phyloP scores from a whole-genome alignment of 2,113 vertebrate species.

The Ceyx melanurus region DNA sequence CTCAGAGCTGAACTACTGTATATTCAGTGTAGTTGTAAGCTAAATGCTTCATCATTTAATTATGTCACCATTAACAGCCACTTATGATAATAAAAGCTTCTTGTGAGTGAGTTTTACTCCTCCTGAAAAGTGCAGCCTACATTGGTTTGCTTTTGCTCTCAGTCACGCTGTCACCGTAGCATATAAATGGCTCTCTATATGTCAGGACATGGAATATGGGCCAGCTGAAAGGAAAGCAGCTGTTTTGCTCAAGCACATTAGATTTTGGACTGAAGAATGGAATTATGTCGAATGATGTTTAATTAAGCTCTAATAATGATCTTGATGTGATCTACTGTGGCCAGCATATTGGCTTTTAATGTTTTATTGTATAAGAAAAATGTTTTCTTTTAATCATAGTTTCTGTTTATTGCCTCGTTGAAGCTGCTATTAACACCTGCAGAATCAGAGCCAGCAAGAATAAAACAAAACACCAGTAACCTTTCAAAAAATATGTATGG shows the following conservation, averaged over 20 bases:
- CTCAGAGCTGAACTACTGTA: not conserved
- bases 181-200: not conserved
- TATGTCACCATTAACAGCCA: not conserved
- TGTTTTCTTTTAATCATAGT: not conserved
- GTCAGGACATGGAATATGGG: not conserved
- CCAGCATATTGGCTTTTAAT: not conserved
- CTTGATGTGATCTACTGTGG: not conserved
- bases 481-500: not conserved
- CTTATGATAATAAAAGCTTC: not conserved
- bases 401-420: not conserved
- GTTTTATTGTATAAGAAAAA: not conserved
- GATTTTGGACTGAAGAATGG: not conserved
- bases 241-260: not conserved
- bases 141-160: not conserved
- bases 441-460: not conserved
- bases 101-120: not conserved
- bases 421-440: not conserved
- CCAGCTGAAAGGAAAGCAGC: not conserved
- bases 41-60: not conserved
- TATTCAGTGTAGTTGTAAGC: not conserved
- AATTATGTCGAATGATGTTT: not conserved
- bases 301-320: not conserved
- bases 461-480: not conserved
- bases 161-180: not conserved
- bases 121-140: rapidly evolving